Base-by-base conservation (phyloP, 2,797 vertebrate genomes). In the Peromyscus aztecus region DNA sequence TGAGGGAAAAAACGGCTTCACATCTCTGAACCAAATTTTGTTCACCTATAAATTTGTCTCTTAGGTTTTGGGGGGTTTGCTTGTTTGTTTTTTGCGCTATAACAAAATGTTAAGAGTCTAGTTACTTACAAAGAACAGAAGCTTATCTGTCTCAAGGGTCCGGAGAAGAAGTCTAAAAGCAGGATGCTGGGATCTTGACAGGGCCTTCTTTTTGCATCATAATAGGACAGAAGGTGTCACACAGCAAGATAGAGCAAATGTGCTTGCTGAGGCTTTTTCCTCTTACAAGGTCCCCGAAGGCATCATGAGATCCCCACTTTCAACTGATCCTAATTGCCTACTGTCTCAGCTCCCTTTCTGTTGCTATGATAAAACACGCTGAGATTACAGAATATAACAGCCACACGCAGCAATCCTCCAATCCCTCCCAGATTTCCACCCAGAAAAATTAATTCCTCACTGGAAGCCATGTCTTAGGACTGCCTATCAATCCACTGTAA, bases 331-430 rank as follows among this genome's bases (percentile, higher is more conserved):
- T 61, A 27, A n/a, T 19, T 10, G 2, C 85, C 69, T 43, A 40
- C 69, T 12, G 1, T 12, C 31, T 75, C 40, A 57, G 69, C 43
- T 24, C 37, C 24, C 6, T 71, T 87, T 71, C 52, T 21, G 49
- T 4, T 29, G 49, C 67, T 57, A 10, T 57, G 65, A 55, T 69
- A 55, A 87, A 55, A 17, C 34, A 86, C 46, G 0, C 49, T 52
- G 49, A 52, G 37, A 86, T 91, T 94, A 97, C 93, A 97, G 63
- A 96, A 81, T 21, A 89, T 9, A 75, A 61, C 31, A 77, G 29
- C 96, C 96, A 89, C 63, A 89, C 77, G 92, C 80, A 37, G 55
- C 6, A 92, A 76, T 29, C 57, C 82, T 80, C 87, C 92, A 76
- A 75, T 27, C 85, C 81, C 80, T 80, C 75, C 82, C 91, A n/a